Percentiles rank a stretch among this genome's conserved stretches.
These are phyloP conservation scores for Brachylomia viminalis DNA, from an alignment of 2,888 invertebrate species.

Conservation along the genomic window DNA sequence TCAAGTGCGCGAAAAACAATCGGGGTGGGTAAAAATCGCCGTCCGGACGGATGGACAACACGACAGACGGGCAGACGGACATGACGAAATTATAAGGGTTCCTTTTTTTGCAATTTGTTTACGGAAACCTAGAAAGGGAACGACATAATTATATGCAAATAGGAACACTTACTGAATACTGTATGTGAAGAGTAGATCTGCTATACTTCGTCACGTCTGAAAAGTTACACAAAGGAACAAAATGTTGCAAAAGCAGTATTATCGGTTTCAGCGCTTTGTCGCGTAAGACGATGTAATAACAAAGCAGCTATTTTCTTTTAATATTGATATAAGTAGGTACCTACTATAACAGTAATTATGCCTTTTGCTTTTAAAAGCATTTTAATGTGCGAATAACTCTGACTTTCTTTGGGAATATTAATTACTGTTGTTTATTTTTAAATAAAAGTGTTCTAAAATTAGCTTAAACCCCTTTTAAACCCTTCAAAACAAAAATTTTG, in stretches of 20 bases:
- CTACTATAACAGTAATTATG: not conserved
- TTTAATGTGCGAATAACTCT: not conserved
- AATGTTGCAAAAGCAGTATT: not conserved
- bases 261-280: slow-evolving; percentile 14
- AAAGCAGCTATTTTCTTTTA: slow-evolving; percentile 21
- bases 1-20: too few relatives aligned
- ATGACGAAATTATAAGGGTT: not conserved
- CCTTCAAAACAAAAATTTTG: too few relatives aligned
- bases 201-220: not conserved
- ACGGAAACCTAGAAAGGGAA: not conserved
- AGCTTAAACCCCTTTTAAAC: too few relatives aligned
- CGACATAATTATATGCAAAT: not conserved
- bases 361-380: not conserved
- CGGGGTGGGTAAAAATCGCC: too few relatives aligned
- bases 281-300: slow-evolving; percentile 1
- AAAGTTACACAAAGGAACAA: not conserved
- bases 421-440: not conserved
- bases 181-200: not conserved
- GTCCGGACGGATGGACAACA: not conserved
- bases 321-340: not conserved
- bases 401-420: not conserved
- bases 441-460: too few relatives aligned
- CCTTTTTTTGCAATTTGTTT: not conserved
- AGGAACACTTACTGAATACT: not conserved
- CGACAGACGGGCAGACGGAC: not conserved